These are phyloP conservation scores for Bolinopsis microptera DNA, from an alignment of 37 sponge, comb jelly and placozoan genomes.

Conservation along the genomic window DNA sequence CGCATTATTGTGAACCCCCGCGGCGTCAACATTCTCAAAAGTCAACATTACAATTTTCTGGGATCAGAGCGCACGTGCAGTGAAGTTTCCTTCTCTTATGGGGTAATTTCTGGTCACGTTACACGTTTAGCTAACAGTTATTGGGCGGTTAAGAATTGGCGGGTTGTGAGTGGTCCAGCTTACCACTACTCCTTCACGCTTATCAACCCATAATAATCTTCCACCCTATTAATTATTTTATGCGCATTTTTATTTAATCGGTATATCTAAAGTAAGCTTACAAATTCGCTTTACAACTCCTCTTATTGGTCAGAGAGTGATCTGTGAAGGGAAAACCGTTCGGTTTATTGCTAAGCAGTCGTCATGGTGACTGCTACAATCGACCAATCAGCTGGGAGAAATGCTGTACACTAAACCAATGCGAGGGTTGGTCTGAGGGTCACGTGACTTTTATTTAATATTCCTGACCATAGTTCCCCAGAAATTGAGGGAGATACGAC, in stretches of 20 bases:
- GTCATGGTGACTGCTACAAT: background rate
- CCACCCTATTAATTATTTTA: slow-evolving; percentile 56
- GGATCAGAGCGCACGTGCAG: background rate
- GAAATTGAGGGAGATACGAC: background rate
- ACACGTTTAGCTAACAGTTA: background rate
- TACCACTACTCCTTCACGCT: slow-evolving; percentile 12
- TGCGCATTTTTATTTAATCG: slow-evolving; percentile 41
- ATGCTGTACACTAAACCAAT: background rate
- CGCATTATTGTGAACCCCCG: slow-evolving; percentile 29
- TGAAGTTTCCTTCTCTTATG: background rate
- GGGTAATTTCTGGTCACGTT: background rate
- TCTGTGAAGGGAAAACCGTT: background rate
- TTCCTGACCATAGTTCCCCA: background rate
- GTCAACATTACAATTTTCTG: background rate
- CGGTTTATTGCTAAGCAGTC: background rate
- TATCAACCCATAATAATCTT: slow-evolving; percentile 44
- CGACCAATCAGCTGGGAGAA: background rate
- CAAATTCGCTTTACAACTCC: background rate
- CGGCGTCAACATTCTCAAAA: slow-evolving; percentile 38
- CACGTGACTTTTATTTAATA: background rate
- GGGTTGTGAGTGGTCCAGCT: background rate
- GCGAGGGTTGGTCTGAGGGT: background rate
- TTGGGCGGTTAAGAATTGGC: background rate
- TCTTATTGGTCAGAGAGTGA: background rate
- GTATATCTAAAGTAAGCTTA: slow-evolving; percentile 27